Conservation (phyloP, 2,888 invertebrate genomes). For the Terebella lapidaria region DNA sequence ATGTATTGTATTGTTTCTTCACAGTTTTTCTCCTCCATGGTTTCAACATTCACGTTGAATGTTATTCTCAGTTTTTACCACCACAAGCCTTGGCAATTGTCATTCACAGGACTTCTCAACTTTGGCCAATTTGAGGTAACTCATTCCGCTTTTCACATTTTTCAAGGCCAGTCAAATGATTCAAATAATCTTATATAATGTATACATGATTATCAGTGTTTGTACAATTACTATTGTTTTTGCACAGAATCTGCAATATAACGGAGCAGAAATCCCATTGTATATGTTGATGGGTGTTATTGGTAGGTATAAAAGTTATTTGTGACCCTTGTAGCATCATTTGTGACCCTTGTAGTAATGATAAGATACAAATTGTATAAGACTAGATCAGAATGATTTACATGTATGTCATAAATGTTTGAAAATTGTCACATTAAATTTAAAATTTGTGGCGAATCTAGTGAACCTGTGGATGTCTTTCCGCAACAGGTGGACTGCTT, state of each 20-base stretch:
- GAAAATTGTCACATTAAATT: too few species aligned
- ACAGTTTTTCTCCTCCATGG: constrained; percentile 85
- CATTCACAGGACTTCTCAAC: constrained; percentile 77
- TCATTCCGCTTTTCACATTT: neutral
- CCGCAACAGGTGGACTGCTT: constrained; percentile 48
- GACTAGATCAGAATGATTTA: too few species aligned
- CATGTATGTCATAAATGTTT: too few species aligned
- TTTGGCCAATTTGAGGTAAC: constrained; percentile 83
- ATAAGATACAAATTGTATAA: too few species aligned
- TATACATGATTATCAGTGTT: neutral
- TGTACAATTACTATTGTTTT: neutral
- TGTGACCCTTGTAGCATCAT: too few species aligned
- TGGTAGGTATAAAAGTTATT: constrained; percentile 17
- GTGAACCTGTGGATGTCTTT: too few species aligned
- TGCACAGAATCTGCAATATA: constrained; percentile 52
- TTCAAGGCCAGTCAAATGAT: neutral
- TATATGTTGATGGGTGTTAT: constrained; percentile 77
- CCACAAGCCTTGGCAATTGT: constrained; percentile 61
- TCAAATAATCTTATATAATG: neutral
- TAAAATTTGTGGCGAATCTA: too few species aligned
- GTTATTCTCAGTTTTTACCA: constrained; percentile 77
- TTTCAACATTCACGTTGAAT: constrained; percentile 91
- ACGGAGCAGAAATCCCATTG: constrained; percentile 65
- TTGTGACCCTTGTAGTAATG: too few species aligned
- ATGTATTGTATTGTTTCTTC: neutral